Percentiles rank a stretch among this genome's conserved stretches.
phyloP scores from a whole-genome alignment of 2,113 vertebrate species.

The Gopherus flavomarginatus region DNA sequence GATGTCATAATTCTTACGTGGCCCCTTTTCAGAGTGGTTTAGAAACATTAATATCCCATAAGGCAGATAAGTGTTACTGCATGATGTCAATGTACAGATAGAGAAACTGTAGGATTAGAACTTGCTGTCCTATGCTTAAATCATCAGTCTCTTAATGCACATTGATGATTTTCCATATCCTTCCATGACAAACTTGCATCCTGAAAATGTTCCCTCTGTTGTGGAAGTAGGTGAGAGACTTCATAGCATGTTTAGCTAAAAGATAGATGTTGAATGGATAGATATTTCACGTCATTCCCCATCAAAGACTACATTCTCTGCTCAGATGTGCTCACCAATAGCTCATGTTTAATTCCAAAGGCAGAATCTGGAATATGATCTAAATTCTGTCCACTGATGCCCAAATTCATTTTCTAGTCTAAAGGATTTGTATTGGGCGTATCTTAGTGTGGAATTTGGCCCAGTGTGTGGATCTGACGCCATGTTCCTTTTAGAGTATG shows the following conservation, averaged over 20 bases:
- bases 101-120: neutral
- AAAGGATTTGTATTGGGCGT: neutral
- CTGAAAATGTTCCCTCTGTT: neutral
- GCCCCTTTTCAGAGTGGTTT: neutral
- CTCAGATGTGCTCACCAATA: accelerated
- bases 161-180: neutral
- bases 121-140: neutral
- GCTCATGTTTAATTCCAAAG: accelerated
- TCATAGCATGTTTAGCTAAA: neutral
- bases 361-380: neutral
- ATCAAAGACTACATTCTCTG: neutral
- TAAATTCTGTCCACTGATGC: neutral
- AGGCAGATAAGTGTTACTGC: neutral
- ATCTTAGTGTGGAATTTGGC: neutral
- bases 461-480: neutral
- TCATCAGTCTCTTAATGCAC: neutral
- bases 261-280: neutral
- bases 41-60: neutral
- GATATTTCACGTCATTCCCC: neutral
- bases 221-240: neutral
- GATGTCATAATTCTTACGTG: conserved; percentile 11
- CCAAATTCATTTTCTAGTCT: neutral
- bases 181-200: neutral
- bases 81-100: neutral
- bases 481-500: neutral